Evolutionary conservation across 1,140 invertebrate species (phyloP).

Genomic region (Leptoteleia sp.): DNA sequence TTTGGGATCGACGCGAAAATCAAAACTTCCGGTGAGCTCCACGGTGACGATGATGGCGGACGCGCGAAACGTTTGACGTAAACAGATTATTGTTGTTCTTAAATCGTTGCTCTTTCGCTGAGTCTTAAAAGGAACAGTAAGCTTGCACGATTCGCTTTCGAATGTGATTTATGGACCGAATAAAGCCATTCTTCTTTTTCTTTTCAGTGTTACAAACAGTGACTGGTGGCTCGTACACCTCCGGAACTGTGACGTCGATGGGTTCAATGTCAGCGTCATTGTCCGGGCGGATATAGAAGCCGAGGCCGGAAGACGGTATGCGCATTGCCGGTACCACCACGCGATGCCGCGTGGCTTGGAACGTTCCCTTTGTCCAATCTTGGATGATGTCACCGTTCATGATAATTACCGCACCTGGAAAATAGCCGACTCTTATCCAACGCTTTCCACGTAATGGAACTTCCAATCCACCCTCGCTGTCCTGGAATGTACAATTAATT

Average conservation of each 20-base stretch:
- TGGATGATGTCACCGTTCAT: conserved; percentile 90
- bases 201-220: conserved; percentile 79
- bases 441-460: conserved; percentile 84
- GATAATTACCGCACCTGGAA: conserved; percentile 89
- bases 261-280: conserved; percentile 82
- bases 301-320: conserved; percentile 86
- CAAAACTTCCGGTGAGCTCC: conserved; percentile 2
- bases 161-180: conserved; percentile 75
- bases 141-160: conserved; percentile 41
- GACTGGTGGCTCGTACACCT: conserved; percentile 73
- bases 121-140: conserved; percentile 45
- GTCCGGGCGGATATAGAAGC: conserved; percentile 90
- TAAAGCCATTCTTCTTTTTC: conserved; percentile 80
- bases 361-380: conserved; percentile 87
- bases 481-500: no score
- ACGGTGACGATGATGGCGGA: not conserved
- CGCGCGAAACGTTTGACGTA: not conserved
- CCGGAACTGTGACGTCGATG: conserved; percentile 80
- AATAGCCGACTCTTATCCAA: conserved; percentile 88
- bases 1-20: not conserved
- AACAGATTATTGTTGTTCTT: conserved; percentile 1
- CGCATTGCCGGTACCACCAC: conserved; percentile 86
- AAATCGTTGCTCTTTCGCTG: no score
- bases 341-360: conserved; percentile 87
- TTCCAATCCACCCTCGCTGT: conserved; percentile 85